Evolutionary conservation across 37 sponge, comb jelly and placozoan species (phyloP), one percentile per base, ranked within the genome.

Genomic region (Agelas oroides): DNA sequence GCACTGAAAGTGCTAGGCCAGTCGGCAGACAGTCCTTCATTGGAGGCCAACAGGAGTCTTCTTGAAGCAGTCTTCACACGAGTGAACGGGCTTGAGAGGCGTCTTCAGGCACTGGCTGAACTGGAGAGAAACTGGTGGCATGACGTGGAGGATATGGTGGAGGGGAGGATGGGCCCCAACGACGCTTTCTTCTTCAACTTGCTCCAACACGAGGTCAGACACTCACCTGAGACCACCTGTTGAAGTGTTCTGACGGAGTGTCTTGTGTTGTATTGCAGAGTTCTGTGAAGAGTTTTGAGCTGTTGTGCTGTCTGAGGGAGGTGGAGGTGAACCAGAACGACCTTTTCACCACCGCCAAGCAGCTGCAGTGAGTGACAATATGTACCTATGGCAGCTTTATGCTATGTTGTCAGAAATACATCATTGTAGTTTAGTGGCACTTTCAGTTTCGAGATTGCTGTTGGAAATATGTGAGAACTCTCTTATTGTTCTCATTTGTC

Each of bases 91-190:
- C 65, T 94, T 11, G 80, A 87, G 76, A 70, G 94, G 39, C 54
- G 94, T 24, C 77, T 94, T 16, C 86, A 97, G 88, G 83, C 77
- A 12, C 80, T 97, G 34, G 95, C 88, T 6, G 97, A 97, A 65
- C 57, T 94, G 77, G 97, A 97, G 65, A 71, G 58, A 32, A 82
- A 70, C 28, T 97, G 97, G 97, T 89, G 86, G 74, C 52, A 78
- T 28, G 95, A 94, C 34, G 89, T 90, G 73, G 83, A 86, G 32
- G 97, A 97, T 6, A 83, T 94, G 31, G 73, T 73, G 37, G n/a
- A 23, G 5, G 86, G 75, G 18, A 18, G 28, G 3, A 58, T 65
- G 70, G 59, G 76, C 0, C 40, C 89, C 5, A 68, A 37, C 35
- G 88, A 92, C 28, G 84, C 90, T 0, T 94, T 85, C 83, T 97